Conservation (phyloP, 2,888 invertebrate species). For the Trichogramma dendrolimi region DNA sequence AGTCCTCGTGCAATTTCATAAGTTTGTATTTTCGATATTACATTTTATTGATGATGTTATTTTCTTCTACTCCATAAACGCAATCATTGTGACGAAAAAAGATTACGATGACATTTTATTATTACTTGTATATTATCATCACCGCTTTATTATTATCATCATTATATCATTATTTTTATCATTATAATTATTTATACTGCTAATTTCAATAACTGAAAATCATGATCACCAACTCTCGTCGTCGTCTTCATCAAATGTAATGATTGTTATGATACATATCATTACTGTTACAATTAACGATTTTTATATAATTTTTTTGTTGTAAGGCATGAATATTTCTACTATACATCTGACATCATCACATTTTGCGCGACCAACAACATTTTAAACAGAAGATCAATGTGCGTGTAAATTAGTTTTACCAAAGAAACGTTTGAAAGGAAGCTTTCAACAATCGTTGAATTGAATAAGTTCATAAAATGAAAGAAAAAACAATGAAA, state of each 20-base stretch:
- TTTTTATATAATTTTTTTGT: slow-evolving; percentile 35
- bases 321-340: slow-evolving; percentile 23
- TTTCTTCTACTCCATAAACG: slow-evolving; percentile 31
- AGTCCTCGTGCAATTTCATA: slow-evolving; percentile 11
- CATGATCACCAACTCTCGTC: slow-evolving; percentile 21
- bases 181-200: not conserved
- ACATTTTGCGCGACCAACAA: slow-evolving; percentile 49
- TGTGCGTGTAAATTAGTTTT: slow-evolving; percentile 53
- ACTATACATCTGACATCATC: slow-evolving; percentile 19
- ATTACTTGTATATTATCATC: slow-evolving; percentile 23
- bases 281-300: slow-evolving; percentile 36
- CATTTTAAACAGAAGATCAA: slow-evolving; percentile 50
- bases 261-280: slow-evolving; percentile 29
- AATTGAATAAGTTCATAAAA: slow-evolving; percentile 16
- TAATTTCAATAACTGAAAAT: not conserved
- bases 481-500: not conserved
- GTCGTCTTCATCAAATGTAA: slow-evolving; percentile 20
- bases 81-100: slow-evolving; percentile 3
- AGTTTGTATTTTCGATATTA: slow-evolving; percentile 18
- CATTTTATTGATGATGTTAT: slow-evolving; percentile 30
- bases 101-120: slow-evolving; percentile 27
- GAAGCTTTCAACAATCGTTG: slow-evolving; percentile 18
- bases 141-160: slow-evolving; percentile 23
- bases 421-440: slow-evolving; percentile 48
- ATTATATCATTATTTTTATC: slow-evolving; percentile 12